Evolutionary conservation across 2,888 invertebrate species (phyloP).

Genomic region (Spisula solida): DNA sequence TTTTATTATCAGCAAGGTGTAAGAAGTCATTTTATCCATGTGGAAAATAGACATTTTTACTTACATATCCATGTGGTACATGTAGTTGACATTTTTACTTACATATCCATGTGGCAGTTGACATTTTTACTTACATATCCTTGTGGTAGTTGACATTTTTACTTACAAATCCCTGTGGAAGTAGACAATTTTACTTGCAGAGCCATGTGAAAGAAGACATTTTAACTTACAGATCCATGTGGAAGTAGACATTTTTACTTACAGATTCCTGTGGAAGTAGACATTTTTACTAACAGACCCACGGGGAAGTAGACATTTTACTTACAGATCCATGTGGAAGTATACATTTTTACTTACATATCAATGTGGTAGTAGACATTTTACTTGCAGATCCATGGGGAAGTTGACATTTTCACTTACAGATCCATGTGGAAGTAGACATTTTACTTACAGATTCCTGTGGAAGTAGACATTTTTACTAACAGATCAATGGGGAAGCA

Average conservation of each 20-base stretch:
- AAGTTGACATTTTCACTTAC: slow-evolving; percentile 61
- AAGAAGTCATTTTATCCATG: too few species aligned
- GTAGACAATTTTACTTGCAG: slow-evolving; percentile 65
- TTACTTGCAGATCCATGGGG: slow-evolving; percentile 75
- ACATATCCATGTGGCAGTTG: too few species aligned
- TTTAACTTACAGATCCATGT: slow-evolving; percentile 76
- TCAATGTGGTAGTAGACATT: too few species aligned
- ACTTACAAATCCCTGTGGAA: slow-evolving; percentile 65
- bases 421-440: slow-evolving; percentile 62
- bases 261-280: slow-evolving; percentile 64
- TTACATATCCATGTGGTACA: slow-evolving; percentile 78
- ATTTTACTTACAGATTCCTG: slow-evolving; percentile 74
- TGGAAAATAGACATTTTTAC: slow-evolving; percentile 25
- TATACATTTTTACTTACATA: too few species aligned
- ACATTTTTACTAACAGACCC: slow-evolving; percentile 70
- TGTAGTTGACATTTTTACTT: too few species aligned
- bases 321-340: slow-evolving; percentile 78
- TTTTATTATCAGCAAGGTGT: too few species aligned
- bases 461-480: slow-evolving; percentile 41
- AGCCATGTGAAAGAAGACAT: slow-evolving; percentile 72
- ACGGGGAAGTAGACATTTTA: slow-evolving; percentile 61
- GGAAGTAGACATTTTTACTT: slow-evolving; percentile 60
- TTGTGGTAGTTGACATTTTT: slow-evolving; percentile 68
- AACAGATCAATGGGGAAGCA: slow-evolving; percentile 76
- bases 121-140: slow-evolving; percentile 71